phyloP scores from a whole-genome alignment of 2,113 vertebrate species.

The Rattus norvegicus region DNA sequence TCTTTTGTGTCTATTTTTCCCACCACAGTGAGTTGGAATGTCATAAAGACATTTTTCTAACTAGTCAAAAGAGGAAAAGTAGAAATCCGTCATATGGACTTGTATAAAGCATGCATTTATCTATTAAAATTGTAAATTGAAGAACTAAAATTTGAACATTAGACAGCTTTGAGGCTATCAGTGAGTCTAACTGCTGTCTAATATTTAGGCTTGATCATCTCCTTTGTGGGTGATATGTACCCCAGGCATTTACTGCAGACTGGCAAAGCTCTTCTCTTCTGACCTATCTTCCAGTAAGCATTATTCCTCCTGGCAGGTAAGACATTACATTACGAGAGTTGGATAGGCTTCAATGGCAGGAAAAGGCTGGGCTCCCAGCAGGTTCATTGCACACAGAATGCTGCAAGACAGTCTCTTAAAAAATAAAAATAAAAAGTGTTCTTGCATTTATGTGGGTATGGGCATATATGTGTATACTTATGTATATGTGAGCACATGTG shows the following conservation, averaged over 20 bases:
- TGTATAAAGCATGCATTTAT: slow-evolving; percentile 27
- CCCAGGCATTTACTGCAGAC: background rate
- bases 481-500: background rate
- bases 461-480: too few relatives aligned
- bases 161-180: background rate
- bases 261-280: slow-evolving; percentile 47
- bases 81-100: slow-evolving; percentile 39
- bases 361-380: background rate
- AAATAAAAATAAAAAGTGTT: background rate
- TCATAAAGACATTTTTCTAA: slow-evolving; percentile 53
- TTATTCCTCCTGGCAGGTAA: background rate
- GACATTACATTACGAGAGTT: slow-evolving; percentile 8
- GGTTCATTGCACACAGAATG: background rate
- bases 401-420: slow-evolving; percentile 18
- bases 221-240: background rate
- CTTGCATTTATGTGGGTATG: too few relatives aligned
- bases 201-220: background rate
- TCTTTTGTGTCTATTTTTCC: slow-evolving; percentile 52
- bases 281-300: background rate
- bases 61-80: slow-evolving; percentile 39
- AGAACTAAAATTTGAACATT: slow-evolving; percentile 44
- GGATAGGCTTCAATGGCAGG: background rate
- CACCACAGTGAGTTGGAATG: slow-evolving; percentile 63
- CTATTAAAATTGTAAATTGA: slow-evolving; percentile 51
- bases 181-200: background rate